phyloP scores from a whole-genome alignment of 2,888 invertebrate species.

The Helobdella robusta region DNA sequence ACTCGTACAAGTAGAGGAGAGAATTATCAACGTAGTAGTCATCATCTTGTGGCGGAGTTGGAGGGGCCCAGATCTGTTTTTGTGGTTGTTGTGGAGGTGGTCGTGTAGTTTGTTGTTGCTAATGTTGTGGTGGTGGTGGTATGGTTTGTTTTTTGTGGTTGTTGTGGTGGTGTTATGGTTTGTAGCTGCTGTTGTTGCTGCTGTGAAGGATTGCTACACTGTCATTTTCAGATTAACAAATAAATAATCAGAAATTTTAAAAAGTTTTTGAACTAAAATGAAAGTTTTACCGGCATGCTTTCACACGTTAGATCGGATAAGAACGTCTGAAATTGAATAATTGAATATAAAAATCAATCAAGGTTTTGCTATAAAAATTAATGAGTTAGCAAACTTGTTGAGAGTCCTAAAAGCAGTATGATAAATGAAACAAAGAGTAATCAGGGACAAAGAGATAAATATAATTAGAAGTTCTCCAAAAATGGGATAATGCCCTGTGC shows the following conservation, averaged over 20 bases:
- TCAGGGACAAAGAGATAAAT: no score
- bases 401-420: no score
- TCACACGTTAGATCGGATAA: slow-evolving; percentile 45
- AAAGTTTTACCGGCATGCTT: slow-evolving; percentile 50
- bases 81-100: neutral
- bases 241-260: neutral
- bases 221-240: no score
- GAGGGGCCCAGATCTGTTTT: slow-evolving; percentile 83
- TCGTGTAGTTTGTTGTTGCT: neutral
- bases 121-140: neutral
- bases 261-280: slow-evolving; percentile 1
- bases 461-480: no score
- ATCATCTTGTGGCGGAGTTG: slow-evolving; percentile 83
- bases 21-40: slow-evolving; percentile 82
- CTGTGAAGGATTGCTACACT: no score
- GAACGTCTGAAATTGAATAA: slow-evolving; percentile 43
- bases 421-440: no score
- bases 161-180: neutral
- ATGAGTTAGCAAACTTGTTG: no score
- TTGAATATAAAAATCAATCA: no score
- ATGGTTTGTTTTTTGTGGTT: neutral
- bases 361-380: no score
- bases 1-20: slow-evolving; percentile 73
- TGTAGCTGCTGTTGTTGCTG: neutral
- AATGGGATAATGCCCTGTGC: no score